Percentiles rank a stretch among this genome's conserved stretches.
Evolutionary conservation across 1,140 invertebrate species (phyloP).

Genomic region (Cylas formicarius): DNA sequence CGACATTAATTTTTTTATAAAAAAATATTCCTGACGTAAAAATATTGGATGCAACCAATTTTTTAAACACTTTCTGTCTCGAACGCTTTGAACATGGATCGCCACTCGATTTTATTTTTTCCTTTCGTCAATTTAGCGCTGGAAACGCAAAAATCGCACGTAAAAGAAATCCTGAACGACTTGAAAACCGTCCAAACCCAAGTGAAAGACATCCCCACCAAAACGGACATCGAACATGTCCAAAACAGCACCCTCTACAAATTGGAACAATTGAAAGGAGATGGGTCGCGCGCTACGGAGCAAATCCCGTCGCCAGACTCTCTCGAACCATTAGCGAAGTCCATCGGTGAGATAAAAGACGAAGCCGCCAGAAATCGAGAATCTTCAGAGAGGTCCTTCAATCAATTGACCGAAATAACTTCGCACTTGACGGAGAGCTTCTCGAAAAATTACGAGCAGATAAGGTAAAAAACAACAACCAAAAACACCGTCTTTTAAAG

Average conservation of each 20-base stretch:
- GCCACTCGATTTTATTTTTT: neutral
- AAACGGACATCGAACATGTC: constrained; percentile 23
- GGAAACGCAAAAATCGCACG: constrained; percentile 27
- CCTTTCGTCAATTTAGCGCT: constrained; percentile 22
- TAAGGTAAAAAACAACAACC: no score
- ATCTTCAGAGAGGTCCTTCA: constrained; percentile 48
- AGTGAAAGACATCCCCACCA: constrained; percentile 20
- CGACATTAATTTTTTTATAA: no score
- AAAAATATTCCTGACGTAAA: no score
- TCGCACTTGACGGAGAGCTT: constrained; percentile 50
- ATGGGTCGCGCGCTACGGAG: no score
- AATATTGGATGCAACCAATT: no score
- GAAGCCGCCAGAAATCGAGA: constrained; percentile 43
- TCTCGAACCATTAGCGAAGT: constrained; percentile 3
- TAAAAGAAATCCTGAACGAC: constrained; percentile 28
- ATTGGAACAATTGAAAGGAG: constrained; percentile 20
- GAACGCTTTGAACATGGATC: no score
- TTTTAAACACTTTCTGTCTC: no score
- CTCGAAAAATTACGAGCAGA: constrained; percentile 49
- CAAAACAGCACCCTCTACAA: constrained; percentile 25
- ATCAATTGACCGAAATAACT: constrained; percentile 47
- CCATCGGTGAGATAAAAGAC: constrained; percentile 27
- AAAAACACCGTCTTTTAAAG: no score
- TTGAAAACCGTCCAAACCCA: constrained; percentile 20
- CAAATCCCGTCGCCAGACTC: constrained; percentile 4